A percentile compares a stretch with the other conserved stretches of the same genome.
Conservation (phyloP, 1,140 invertebrate species). For the Diachasmimorpha longicaudata region DNA sequence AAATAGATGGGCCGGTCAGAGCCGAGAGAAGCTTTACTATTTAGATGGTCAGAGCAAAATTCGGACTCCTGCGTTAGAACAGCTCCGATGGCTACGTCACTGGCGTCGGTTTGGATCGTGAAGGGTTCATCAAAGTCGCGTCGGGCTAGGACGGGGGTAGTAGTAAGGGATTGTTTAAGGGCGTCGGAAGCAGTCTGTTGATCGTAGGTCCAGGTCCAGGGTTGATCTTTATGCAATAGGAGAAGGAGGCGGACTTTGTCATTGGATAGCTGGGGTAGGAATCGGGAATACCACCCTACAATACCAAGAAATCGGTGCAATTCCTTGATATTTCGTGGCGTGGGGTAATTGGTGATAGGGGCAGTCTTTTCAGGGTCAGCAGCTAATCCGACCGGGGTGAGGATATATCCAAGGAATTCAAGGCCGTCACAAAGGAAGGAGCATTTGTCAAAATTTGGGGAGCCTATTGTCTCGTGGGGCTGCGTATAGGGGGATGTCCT, state of each 20-base stretch:
- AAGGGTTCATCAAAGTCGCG: neutral
- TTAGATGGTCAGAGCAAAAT: neutral
- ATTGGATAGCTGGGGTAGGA: neutral
- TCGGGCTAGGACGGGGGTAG: neutral
- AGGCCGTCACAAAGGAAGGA: neutral
- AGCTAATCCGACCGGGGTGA: neutral
- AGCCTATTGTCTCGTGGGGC: too few species aligned
- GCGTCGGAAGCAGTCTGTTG: neutral
- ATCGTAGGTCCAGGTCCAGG: neutral
- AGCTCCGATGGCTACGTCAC: neutral
- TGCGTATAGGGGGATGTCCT: too few species aligned
- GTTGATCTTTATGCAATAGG: neutral
- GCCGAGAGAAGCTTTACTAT: too few species aligned
- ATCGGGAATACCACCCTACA: neutral
- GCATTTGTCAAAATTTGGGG: too few species aligned
- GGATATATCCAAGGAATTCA: neutral
- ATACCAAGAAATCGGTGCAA: slow-evolving; percentile 9
- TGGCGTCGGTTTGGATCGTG: neutral
- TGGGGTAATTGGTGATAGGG: neutral
- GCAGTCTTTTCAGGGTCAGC: neutral
- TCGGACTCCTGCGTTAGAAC: neutral
- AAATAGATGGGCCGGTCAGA: too few species aligned
- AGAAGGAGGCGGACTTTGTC: neutral
- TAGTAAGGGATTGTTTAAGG: neutral
- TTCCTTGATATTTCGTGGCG: neutral